Evolutionary conservation across 1,140 invertebrate species (phyloP).

Genomic region (Vanessa atalanta): DNA sequence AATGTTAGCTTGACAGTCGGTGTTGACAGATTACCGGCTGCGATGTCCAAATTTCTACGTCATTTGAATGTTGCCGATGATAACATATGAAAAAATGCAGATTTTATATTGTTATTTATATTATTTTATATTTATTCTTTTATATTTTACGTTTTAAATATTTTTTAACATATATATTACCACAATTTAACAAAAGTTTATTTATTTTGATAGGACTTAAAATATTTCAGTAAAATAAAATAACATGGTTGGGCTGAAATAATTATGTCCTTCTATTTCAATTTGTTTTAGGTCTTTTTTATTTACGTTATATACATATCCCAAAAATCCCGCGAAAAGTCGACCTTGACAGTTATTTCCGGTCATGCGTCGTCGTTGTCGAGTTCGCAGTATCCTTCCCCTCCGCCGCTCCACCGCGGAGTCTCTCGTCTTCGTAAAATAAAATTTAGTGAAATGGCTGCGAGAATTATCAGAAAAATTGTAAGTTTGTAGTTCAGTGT

Average conservation of each 20-base stretch:
- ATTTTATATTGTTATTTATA: no score
- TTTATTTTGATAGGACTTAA: no score
- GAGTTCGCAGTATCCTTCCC: constrained; percentile 70
- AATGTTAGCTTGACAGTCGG: no score
- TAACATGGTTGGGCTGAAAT: background rate
- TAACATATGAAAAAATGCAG: no score
- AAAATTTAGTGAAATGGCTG: constrained; percentile 78
- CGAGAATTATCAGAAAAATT: constrained; percentile 79
- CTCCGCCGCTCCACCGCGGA: constrained; percentile 67
- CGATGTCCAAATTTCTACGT: no score
- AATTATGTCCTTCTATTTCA: background rate
- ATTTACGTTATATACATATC: background rate
- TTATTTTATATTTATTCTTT: no score
- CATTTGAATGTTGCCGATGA: no score
- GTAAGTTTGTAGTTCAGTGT: constrained; percentile 74
- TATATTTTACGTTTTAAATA: no score
- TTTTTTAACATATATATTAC: no score
- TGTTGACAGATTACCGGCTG: no score
- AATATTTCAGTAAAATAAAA: no score
- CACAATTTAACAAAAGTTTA: no score
- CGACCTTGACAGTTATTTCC: constrained; percentile 58
- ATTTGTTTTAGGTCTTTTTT: background rate
- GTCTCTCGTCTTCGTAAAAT: constrained; percentile 62
- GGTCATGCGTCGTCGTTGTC: constrained; percentile 76
- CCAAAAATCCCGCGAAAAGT: constrained; percentile 20